phyloP scores from a whole-genome alignment of 2,888 invertebrate genomes.

The Rhingia rostrata region DNA sequence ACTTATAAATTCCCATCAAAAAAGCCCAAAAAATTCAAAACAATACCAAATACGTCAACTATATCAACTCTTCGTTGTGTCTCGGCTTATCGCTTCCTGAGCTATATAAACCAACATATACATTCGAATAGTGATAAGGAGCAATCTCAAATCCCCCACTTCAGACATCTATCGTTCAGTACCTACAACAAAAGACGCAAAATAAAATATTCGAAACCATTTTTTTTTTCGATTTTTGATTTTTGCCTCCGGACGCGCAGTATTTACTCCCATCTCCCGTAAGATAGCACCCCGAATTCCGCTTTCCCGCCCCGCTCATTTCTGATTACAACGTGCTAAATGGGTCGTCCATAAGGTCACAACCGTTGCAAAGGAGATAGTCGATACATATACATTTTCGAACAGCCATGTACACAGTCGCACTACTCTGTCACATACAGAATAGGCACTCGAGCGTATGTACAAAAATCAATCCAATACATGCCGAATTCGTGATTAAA shows the following conservation, averaged over 20 bases:
- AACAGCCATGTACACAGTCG: slow-evolving; percentile 13
- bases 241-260: neutral
- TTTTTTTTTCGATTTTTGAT: slow-evolving; percentile 24
- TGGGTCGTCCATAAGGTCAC: slow-evolving; percentile 55
- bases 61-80: slow-evolving; percentile 4
- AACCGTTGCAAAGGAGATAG: slow-evolving; percentile 37
- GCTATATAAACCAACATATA: slow-evolving; percentile 1
- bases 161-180: neutral
- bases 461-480: slow-evolving; percentile 39
- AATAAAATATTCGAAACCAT: neutral
- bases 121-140: slow-evolving; percentile 8
- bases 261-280: slow-evolving; percentile 11
- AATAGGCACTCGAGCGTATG: neutral
- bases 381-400: slow-evolving; percentile 24
- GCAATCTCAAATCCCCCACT: slow-evolving; percentile 18
- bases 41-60: slow-evolving; percentile 16
- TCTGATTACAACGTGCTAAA: slow-evolving; percentile 49
- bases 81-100: slow-evolving; percentile 18
- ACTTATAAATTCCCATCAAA: neutral
- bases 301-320: slow-evolving; percentile 7
- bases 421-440: neutral
- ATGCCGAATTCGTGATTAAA: slow-evolving; percentile 45
- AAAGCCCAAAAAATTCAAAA: slow-evolving; percentile 5
- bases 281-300: slow-evolving; percentile 25
- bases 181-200: neutral